Evolutionary conservation across 1,140 invertebrate genomes (phyloP), one percentile per base, ranked within the genome.

Genomic region (Heliconius congener): DNA sequence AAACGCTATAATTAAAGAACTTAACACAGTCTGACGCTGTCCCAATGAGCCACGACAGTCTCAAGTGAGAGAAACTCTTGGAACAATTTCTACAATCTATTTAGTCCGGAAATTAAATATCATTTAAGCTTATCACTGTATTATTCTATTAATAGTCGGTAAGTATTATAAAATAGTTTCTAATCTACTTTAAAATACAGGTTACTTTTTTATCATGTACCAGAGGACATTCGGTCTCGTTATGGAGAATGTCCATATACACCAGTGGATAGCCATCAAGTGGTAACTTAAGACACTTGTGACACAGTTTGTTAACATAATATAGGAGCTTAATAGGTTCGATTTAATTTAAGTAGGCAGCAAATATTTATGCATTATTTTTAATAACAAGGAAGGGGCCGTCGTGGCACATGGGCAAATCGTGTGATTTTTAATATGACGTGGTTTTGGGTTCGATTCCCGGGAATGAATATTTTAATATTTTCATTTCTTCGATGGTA

Each of bases 201-300:
- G 60, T 66, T 18, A 66, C 8, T 66, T 66, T 66, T 66, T 66
- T 73, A 73, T 73, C 30, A 73, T 42, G 42, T 18, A 23, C 18
- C 60, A 66, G 60, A 66, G 60, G 60, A 66, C 60, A 66, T 16
- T 66, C 60, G 27, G n/a, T 66, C 60, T 66, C 60, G 60, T 23
- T 66, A 66, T 27, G 60, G 60, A 66, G 13, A 4, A 66, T 66
- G 60, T 16, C 60, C 60, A 66, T 66, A 66, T 66, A 66, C 60
- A 66, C 60, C 60, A 66, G 60, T 66, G 60, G 60, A 66, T 66
- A 66, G 60, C 60, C 60, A 66, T 66, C 60, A 30, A 16, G 27
- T 66, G 27, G 27, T 66, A 6, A 66, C 11, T 27, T 46, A 27
- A 30, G 27, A 66, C 23, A 66, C 60, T 5, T 66, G 60, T 30